A percentile compares a stretch with the other conserved stretches of the same genome.
phyloP scores from a whole-genome alignment of 2,113 vertebrate genomes.

The Merops nubicus region DNA sequence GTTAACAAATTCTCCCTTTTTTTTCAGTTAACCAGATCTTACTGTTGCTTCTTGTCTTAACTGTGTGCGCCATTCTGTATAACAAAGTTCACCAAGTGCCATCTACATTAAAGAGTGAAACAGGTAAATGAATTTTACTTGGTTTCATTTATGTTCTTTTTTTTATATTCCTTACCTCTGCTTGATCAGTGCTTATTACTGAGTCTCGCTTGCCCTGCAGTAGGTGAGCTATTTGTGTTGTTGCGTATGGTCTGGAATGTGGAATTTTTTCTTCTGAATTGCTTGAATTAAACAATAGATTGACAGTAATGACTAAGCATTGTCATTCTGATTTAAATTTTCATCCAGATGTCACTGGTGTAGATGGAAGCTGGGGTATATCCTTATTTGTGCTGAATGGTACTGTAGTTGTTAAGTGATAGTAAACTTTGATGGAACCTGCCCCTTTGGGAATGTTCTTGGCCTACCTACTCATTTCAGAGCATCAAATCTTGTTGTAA shows the following conservation, averaged over 20 bases:
- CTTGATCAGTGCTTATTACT: background rate
- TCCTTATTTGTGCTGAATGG: background rate
- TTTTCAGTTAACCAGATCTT: conserved; percentile 86
- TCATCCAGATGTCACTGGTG: background rate
- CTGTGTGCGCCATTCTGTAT: conserved; percentile 85
- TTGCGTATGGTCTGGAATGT: background rate
- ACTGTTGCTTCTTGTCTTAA: conserved; percentile 85
- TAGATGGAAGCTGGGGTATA: background rate
- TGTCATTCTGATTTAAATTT: background rate
- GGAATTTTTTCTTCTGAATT: background rate
- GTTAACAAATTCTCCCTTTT: background rate
- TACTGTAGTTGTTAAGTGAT: background rate
- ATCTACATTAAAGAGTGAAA: conserved; percentile 37
- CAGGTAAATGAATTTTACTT: conserved; percentile 68
- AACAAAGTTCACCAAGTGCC: conserved; percentile 79
- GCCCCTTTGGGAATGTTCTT: background rate
- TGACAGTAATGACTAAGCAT: background rate
- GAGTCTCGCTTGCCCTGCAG: background rate
- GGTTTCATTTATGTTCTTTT: background rate
- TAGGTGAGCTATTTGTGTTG: background rate
- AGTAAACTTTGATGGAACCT: background rate
- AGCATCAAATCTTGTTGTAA: background rate
- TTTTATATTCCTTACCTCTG: background rate
- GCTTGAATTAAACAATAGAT: background rate
- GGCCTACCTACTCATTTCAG: background rate